Evolutionary conservation across 2,797 vertebrate genomes (phyloP), one percentile per base, ranked within the genome.

Genomic region (Taenioides sp.): DNA sequence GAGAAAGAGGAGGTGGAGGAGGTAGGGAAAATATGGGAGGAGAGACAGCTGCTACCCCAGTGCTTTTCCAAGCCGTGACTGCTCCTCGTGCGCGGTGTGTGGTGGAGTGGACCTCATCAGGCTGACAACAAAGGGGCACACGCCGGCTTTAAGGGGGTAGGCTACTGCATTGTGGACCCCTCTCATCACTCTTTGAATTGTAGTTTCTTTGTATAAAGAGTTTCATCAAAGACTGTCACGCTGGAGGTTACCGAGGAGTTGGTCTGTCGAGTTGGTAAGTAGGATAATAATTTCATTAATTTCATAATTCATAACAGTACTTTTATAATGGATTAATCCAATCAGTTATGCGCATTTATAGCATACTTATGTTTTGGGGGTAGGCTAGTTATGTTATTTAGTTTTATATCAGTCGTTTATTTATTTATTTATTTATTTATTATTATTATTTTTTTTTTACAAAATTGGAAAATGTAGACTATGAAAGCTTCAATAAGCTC

Each of bases 1-100:
- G 34, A 80, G 86, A 85, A 84, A 93, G 89, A 91, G 86, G 90
- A 91, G 86, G 89, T 91, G 86, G 91, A 91, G 86, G 91, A 61
- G 83, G 80, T 69, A 57, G 75, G 73, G 49, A 58, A 12, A 60
- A 28, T 79, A 76, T 65, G 85, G 84, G 87, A 82, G 87, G 82
- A 85, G 74, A 77, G 73, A 84, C 89, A 89, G 86, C 91, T 91
- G 88, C 82, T 87, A 47, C 78, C 78, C 77, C 69, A 74, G 70
- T 84, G 58, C 70, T 69, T 79, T 80, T 72, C 73, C 70, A 84
- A 85, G 74, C 79, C 83, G 14, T 47, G 27, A 66, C 64, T 50
- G 37, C 40, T 25, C 11, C 63, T 49, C 14, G 63, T 65, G 49
- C 14, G 52, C 17, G 34, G 50, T 37, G 50, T 69, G 71, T 69